Evolutionary conservation across 92 coral and sea anemone species (phyloP).

Genomic region (Porites rus): DNA sequence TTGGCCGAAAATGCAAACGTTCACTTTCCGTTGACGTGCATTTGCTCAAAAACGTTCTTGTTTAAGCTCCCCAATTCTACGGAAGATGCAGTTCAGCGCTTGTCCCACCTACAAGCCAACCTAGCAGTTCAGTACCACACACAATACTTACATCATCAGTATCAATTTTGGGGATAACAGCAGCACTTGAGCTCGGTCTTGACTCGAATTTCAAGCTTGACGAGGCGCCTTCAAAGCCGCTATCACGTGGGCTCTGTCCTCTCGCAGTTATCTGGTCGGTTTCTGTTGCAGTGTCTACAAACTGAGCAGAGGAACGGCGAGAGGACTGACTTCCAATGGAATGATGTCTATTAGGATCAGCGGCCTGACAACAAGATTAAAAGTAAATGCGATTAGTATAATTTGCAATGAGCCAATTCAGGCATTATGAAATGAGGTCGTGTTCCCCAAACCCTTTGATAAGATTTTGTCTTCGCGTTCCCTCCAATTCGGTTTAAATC

Average conservation of each 20-base stretch:
- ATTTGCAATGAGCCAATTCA: no score
- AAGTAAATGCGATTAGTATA: background rate
- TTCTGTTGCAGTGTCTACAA: constrained; percentile 24
- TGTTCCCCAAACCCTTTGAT: no score
- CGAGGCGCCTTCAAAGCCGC: constrained; percentile 93
- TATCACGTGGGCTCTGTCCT: constrained; percentile 84
- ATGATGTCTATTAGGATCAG: constrained; percentile 65
- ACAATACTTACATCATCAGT: constrained; percentile 37
- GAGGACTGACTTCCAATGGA: constrained; percentile 73
- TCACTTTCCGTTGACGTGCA: no score
- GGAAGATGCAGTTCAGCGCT: no score
- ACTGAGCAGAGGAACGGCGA: constrained; percentile 44
- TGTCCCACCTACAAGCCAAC: no score
- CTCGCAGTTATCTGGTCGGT: constrained; percentile 36
- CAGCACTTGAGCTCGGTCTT: constrained; percentile 71
- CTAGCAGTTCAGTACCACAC: background rate
- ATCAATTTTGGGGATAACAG: constrained; percentile 59
- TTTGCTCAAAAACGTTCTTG: no score
- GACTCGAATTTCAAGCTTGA: constrained; percentile 84
- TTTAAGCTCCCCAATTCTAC: no score
- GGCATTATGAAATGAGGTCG: background rate
- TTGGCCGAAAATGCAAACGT: no score
- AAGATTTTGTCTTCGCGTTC: background rate
- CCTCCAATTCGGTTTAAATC: background rate
- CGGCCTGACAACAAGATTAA: constrained; percentile 25